Percentiles rank a stretch among this genome's conserved stretches.
These are phyloP conservation scores for Callitettix versicolor DNA, from an alignment of 1,140 invertebrate species.

Conservation along the genomic window DNA sequence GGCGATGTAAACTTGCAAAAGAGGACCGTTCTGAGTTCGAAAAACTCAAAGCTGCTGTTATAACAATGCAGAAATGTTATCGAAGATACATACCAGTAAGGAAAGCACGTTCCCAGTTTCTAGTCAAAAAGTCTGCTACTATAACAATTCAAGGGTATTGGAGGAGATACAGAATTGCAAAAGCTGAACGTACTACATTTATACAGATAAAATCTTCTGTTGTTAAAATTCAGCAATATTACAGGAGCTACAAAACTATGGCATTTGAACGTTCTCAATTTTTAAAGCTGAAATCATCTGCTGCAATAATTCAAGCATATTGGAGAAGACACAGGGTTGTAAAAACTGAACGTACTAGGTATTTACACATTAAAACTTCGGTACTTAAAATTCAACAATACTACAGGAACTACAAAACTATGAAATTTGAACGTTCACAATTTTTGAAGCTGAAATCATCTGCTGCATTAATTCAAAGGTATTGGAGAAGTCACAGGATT, in stretches of 20 bases:
- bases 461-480: too few relatives aligned
- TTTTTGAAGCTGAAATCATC: too few relatives aligned
- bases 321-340: slow-evolving; percentile 22
- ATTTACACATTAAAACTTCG: not conserved
- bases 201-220: slow-evolving; percentile 20
- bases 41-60: slow-evolving; percentile 21
- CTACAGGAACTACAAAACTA: slow-evolving; percentile 15
- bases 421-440: slow-evolving; percentile 19
- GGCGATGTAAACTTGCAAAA: slow-evolving; percentile 29
- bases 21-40: not conserved
- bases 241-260: slow-evolving; percentile 32
- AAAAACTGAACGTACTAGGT: not conserved
- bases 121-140: too few relatives aligned
- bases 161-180: slow-evolving; percentile 13
- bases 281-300: too few relatives aligned
- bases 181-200: not conserved
- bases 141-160: slow-evolving; percentile 32
- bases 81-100: slow-evolving; percentile 32
- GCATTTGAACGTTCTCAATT: too few relatives aligned
- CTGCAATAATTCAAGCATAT: slow-evolving; percentile 31
- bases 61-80: slow-evolving; percentile 24
- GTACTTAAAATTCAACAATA: not conserved
- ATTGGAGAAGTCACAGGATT: too few relatives aligned
- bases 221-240: slow-evolving; percentile 22
- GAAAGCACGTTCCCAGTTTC: too few relatives aligned